These are phyloP conservation scores for Heliocidaris tuberculata DNA, from an alignment of 35 echinoderm and acorn worm genomes.

Conservation along the genomic window DNA sequence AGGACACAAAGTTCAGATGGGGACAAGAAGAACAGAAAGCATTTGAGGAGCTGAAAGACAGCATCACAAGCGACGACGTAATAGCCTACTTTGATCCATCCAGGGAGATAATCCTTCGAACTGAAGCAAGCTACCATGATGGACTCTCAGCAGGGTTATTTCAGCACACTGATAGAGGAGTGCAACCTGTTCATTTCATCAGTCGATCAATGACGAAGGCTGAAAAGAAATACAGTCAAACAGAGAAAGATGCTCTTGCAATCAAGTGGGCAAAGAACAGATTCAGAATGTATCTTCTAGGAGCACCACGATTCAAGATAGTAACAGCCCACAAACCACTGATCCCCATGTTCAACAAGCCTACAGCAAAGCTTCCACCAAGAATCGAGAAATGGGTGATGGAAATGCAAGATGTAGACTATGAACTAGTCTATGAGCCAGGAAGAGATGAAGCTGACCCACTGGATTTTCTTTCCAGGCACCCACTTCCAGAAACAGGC, in stretches of 20 bases:
- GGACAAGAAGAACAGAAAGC: conserved; percentile 50
- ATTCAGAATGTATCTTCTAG: conserved; percentile 66
- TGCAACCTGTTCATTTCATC: conserved; percentile 59
- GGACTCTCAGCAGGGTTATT: conserved; percentile 74
- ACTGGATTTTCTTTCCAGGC: conserved; percentile 67
- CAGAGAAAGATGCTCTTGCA: conserved; percentile 69
- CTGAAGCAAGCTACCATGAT: conserved; percentile 73
- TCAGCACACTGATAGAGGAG: conserved; percentile 57
- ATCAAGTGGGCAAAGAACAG: conserved; percentile 62
- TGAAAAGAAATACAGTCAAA: conserved; percentile 73
- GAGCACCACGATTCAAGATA: conserved; percentile 59
- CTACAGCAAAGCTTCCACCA: conserved; percentile 64
- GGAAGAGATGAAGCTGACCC: conserved; percentile 65
- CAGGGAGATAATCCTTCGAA: conserved; percentile 53
- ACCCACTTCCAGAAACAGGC: conserved; percentile 56
- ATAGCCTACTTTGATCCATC: conserved; percentile 68
- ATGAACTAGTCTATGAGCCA: conserved; percentile 72
- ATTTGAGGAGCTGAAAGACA: conserved; percentile 62
- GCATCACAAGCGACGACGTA: conserved; percentile 61
- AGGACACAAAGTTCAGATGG: conserved; percentile 63
- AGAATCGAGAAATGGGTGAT: too few species aligned
- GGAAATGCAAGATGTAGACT: conserved; percentile 79
- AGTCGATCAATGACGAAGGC: conserved; percentile 56
- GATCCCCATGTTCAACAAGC: conserved; percentile 68
- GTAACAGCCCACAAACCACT: conserved; percentile 74